Evolutionary conservation across 2,888 invertebrate genomes (phyloP), one percentile per base, ranked within the genome.

Genomic region (Cheilosia impressa): DNA sequence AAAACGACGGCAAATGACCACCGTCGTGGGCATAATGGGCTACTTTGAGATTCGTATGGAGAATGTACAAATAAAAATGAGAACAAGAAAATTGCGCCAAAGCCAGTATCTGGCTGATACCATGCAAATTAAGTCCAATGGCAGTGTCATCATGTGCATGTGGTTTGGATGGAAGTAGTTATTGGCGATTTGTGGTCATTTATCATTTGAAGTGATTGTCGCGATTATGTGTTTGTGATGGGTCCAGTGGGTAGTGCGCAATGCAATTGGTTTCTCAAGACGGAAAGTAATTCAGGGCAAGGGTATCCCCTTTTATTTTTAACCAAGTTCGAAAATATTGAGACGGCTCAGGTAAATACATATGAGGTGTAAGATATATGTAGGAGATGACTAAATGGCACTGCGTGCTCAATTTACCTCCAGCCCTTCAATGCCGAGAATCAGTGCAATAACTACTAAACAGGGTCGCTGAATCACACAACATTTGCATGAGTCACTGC

Each of bases 101-200:
- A n/a, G n/a, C 19, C 19, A 45, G 31, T 31, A 9, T 31, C 31
- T 31, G 4, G 45, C 45, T n/a, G 19, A 10, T 19, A 17, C 9
- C 7, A 47, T 47, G 47, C 19, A 47, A 47, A 47, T 47, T 47
- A 47, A 47, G 47, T 47, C 47, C 47, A 47, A 19, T 19, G 47
- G 47, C 17, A 17, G 47, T 47, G 47, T 47, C 47, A 47, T 47
- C 19, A 19, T 47, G 47, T 17, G 9, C 47, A 17, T 9, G 19
- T 47, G 47, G 7, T 10, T 47, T 47, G 17, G 45, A 45, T 17
- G 45, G 19, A 47, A 2, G 47, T 47, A 19, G 1, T 45, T 45
- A 17, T 17, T 7, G 17, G 19, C 47, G 9, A 47, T 47, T 47
- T 45, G 45, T 45, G 47, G 47, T 47, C 47, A 47, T 47, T 47